Conservation (phyloP, 2,113 vertebrate genomes). For the Chloebia gouldiae region DNA sequence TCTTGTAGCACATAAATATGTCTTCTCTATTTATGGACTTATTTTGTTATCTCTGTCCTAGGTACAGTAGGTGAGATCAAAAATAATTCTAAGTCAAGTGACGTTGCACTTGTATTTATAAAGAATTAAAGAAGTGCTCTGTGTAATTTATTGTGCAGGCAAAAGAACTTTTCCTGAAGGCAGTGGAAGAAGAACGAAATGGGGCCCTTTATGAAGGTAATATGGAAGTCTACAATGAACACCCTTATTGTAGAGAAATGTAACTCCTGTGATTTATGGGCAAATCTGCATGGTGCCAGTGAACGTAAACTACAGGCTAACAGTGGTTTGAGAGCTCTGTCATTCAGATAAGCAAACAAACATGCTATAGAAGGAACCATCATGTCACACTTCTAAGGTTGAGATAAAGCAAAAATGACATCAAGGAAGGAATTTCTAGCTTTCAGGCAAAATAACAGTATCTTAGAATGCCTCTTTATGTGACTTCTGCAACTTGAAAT, state of each 20-base stretch:
- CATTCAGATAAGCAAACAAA: background rate
- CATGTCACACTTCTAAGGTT: background rate
- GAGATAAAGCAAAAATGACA: background rate
- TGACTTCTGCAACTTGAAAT: background rate
- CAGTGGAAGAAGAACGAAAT: slow-evolving; percentile 94
- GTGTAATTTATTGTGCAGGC: slow-evolving; percentile 78
- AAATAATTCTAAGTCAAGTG: background rate
- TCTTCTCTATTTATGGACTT: background rate
- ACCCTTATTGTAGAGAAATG: background rate
- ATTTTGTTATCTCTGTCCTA: background rate
- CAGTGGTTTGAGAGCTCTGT: background rate
- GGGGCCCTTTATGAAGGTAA: slow-evolving; percentile 97
- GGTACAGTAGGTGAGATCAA: background rate
- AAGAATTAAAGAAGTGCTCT: slow-evolving; percentile 4
- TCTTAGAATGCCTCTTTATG: background rate
- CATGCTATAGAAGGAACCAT: background rate
- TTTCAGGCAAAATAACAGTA: background rate
- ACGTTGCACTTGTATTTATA: background rate
- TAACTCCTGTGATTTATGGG: background rate
- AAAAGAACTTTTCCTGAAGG: slow-evolving; percentile 93
- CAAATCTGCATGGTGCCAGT: background rate
- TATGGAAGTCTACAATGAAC: background rate
- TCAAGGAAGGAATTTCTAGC: background rate
- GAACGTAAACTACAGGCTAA: background rate
- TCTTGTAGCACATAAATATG: background rate